Evolutionary conservation across 1,140 invertebrate genomes (phyloP).

Genomic region (Cataglyphis hispanica): DNA sequence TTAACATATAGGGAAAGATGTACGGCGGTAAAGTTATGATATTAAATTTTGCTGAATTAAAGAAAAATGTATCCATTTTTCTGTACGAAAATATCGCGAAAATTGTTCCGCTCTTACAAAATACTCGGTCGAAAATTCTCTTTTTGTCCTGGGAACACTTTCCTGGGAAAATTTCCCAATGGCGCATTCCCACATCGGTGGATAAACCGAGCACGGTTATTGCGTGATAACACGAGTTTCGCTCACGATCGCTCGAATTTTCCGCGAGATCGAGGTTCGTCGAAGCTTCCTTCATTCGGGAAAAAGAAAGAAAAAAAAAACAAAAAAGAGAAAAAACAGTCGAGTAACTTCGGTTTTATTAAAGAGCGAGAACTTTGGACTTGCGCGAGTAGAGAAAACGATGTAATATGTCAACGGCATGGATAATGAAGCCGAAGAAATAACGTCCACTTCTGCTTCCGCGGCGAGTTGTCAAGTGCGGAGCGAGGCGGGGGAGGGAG

Average conservation of each 20-base stretch:
- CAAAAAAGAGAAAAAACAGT: conserved; percentile 35
- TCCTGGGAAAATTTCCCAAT: conserved; percentile 60
- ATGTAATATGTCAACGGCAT: conserved; percentile 65
- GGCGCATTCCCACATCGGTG: conserved; percentile 49
- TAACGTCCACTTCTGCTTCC: conserved; percentile 47
- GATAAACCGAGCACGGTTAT: conserved; percentile 57
- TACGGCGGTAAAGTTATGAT: background rate
- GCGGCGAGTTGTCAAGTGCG: conserved; percentile 33
- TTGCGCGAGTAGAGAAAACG: conserved; percentile 56
- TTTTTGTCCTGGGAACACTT: conserved; percentile 23
- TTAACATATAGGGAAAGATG: background rate
- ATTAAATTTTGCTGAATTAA: conserved; percentile 13
- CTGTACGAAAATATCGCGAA: background rate
- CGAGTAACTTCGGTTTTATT: conserved; percentile 58
- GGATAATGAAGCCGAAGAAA: conserved; percentile 62
- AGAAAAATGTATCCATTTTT: background rate
- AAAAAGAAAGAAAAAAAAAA: conserved; percentile 3
- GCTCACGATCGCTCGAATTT: conserved; percentile 55
- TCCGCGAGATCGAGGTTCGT: conserved; percentile 35
- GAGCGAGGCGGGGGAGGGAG: background rate
- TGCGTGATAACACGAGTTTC: conserved; percentile 54
- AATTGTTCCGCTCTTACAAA: conserved; percentile 1
- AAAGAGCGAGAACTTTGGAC: conserved; percentile 59
- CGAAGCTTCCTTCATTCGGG: conserved; percentile 12
- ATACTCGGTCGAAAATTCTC: conserved; percentile 9